Percentiles rank a stretch among this genome's conserved stretches.
Evolutionary conservation across 2,113 vertebrate genomes (phyloP).

Genomic region (Petrocephalus zakoni): DNA sequence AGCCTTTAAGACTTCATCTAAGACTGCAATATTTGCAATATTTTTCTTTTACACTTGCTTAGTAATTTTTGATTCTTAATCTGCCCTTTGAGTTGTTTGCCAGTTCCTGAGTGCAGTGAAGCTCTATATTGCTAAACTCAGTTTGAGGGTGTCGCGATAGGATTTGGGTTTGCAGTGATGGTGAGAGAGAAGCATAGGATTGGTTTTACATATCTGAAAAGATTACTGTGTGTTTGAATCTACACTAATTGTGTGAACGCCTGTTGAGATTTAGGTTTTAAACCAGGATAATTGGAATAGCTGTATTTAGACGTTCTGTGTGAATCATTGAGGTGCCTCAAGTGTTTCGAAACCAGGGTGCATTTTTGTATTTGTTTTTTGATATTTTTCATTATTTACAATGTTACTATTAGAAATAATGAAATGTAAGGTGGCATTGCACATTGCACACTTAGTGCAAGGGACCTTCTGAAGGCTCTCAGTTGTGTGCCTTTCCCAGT

Average conservation of each 20-base stretch:
- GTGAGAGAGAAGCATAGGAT: slow-evolving; percentile 22
- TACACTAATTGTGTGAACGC: background rate
- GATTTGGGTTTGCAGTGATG: slow-evolving; percentile 52
- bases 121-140: slow-evolving; percentile 37
- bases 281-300: background rate
- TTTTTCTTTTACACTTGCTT: background rate
- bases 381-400: background rate
- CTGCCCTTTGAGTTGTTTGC: slow-evolving; percentile 37
- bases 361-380: background rate
- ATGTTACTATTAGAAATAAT: background rate
- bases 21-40: background rate
- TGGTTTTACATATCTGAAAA: background rate
- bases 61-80: background rate
- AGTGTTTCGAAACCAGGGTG: background rate
- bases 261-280: background rate
- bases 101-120: slow-evolving; percentile 34
- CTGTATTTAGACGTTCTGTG: background rate
- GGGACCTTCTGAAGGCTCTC: no score
- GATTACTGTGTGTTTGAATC: slow-evolving; percentile 9
- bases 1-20: background rate
- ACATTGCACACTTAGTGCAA: background rate
- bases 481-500: slow-evolving; percentile 10
- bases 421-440: background rate
- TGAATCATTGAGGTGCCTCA: background rate
- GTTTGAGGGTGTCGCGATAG: slow-evolving; percentile 40